Evolutionary conservation across 2,888 invertebrate species (phyloP), one percentile per base, ranked within the genome.

Genomic region (Dexiosoma caninum): DNA sequence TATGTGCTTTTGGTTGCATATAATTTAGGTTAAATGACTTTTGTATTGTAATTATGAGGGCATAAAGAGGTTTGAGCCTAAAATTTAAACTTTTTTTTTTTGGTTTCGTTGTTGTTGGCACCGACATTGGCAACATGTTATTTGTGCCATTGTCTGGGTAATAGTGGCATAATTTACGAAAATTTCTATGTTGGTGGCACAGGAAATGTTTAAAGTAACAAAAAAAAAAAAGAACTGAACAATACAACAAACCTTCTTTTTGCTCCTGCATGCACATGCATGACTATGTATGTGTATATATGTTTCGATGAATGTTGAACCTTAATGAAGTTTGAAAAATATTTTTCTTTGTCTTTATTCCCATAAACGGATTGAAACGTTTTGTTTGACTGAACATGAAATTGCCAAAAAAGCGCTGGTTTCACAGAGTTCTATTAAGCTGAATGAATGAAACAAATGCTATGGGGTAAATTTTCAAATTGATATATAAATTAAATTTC

Each of bases 71-170:
- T 74, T 81, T 70, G 55, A 67, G 74, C 66, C 81, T 67, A 71
- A 75, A 75, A 71, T 66, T 60, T 59, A 21, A 30, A 1, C 1
- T 9, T 37, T 21, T 27, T 19, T 35, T 53, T 55, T 60, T 70
- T 32, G 51, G 51, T 55, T 37, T 74, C 59, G 62, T 77, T 79
- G 64, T 75, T 81, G 72, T 77, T 81, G 81, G 81, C 81, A 81
- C 46, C 81, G 74, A 69, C 57, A 69, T 81, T 74, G 81, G 77
- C 81, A 77, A 81, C 81, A 81, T 81, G 81, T 81, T 74, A 81
- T 81, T 81, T 77, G 81, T 81, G 77, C 77, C 81, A 81, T 81
- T 81, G 81, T 81, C 81, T 81, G 77, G 77, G 64, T 81, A 81
- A 81, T 74, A 81, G 77, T 74, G 81, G 72, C 81, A 81, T 81